Base-by-base conservation (phyloP, 2,888 invertebrate genomes). In the Willowsia nigromaculata region DNA sequence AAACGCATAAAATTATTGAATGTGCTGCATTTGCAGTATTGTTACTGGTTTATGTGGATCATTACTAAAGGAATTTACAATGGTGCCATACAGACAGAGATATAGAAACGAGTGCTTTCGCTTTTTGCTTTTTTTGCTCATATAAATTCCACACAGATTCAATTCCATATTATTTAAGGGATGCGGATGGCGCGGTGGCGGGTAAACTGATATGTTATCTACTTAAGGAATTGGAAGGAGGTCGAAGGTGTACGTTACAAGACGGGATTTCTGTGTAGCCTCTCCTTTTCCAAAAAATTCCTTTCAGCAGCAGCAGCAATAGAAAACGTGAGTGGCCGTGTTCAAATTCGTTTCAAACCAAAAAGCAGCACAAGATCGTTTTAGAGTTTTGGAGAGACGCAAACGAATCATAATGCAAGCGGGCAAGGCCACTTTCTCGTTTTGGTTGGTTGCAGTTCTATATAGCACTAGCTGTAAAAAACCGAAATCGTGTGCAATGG, bases 21-120 rank as follows among this genome's bases (percentile, higher is more conserved):
- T 65, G 65, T 82, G 82, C 82, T 82, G 82, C 65, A 68, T 62
- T 47, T 68, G 82, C 82, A 82, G 37, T 65, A 82, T 82, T 82
- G 65, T 43, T 68, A 65, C 65, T 50, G 50, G 33, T 59, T 74
- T 74, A 74, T 74, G 74, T 74, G 25, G 43, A 74, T 74, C 47
- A 74, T 74, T 47, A 65, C 65, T 59, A 27, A 27, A 65, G n/a
- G 65, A 65, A 65, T 65, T 65, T 65, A 65, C 30, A 65, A 65
- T 65, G 33, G 53, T 53, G 25, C 78, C 78, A 30, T 15, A 15
- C 65, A 65, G 65, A 33, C 4, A 40, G 0, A 22, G 4, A 74
- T 30, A 65, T 27, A 13, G 59, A 65, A 65, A 65, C 59, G 22
- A 6, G 59, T 25, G 71, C 13, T 47, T 18, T 30, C 13, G 5